Base-by-base conservation (phyloP, 2,797 vertebrate genomes). In the Aphelocoma californica region DNA sequence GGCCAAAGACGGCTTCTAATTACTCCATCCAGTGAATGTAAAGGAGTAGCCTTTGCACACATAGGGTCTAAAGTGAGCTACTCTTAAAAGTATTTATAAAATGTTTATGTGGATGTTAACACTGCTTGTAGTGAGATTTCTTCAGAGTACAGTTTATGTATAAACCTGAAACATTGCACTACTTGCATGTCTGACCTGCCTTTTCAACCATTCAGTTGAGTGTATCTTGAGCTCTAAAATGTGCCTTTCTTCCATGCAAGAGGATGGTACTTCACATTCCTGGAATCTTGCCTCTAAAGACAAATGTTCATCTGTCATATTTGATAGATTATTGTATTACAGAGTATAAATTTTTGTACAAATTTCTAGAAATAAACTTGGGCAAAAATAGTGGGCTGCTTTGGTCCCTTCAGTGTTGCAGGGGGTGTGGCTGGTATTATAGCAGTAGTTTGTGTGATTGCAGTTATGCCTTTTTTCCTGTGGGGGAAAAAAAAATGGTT, bases 341-440 rank as follows among this genome's bases (percentile, higher is more conserved):
- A 45, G 95, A 94, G 72, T 81, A 66, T 64, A 23, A 26, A 86
- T 97, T 97, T 97, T 97, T 97, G 97, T 97, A 98, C 96, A 95
- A 94, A 97, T 97, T 96, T 97, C 94, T 97, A 97, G 86, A 96
- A 98, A 97, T 96, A 95, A 97, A 97, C 70, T 84, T 13, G 70
- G 78, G 50, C 58, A 79, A 95, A 97, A 95, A 34, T 3, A 40
- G 34, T 2, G 8, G 47, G 38, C 42, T 94, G 38, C 50, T 86
- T 34, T 54, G 62, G 61, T 90, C 18, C 86, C 50, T 61, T 50
- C 34, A 26, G 57, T 29, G 42, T 61, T 31, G 60, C 15, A 21
- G 32, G 53, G 5, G 36, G 20, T 23, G 51, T 65, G 67, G 31
- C 12, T 84, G 78, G 7, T 50, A 32, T 19, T 34, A 8, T 29